Evolutionary conservation across 2,797 vertebrate species (phyloP).

Genomic region (Hippoglossus hippoglossus): DNA sequence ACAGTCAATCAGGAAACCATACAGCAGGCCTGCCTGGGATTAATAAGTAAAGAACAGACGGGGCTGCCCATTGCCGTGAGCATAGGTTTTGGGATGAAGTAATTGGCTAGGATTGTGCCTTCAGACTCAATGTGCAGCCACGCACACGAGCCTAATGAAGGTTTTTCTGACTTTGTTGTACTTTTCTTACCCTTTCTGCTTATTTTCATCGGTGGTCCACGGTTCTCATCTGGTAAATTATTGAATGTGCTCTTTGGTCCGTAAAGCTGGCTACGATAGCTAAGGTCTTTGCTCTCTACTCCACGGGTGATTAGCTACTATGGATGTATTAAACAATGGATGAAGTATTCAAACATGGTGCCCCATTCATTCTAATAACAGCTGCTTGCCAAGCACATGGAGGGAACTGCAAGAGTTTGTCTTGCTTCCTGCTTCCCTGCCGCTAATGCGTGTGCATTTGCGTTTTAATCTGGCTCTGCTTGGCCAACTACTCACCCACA

Average conservation of each 20-base stretch:
- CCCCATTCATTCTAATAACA: slow-evolving; percentile 33
- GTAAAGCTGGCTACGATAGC: slow-evolving; percentile 51
- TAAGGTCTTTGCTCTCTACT: slow-evolving; percentile 49
- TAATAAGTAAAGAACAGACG: slow-evolving; percentile 76
- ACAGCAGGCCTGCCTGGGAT: slow-evolving; percentile 62
- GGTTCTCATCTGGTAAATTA: slow-evolving; percentile 59
- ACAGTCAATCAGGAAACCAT: slow-evolving; percentile 68
- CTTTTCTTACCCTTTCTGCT: slow-evolving; percentile 48
- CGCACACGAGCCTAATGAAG: slow-evolving; percentile 64
- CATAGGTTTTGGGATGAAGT: slow-evolving; percentile 69
- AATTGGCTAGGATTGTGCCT: slow-evolving; percentile 77
- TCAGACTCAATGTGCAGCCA: slow-evolving; percentile 56
- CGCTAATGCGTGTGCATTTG: slow-evolving; percentile 5
- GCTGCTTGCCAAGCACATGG: slow-evolving; percentile 18
- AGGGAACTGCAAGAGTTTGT: background rate
- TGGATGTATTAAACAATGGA: slow-evolving; percentile 54
- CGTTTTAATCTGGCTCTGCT: slow-evolving; percentile 10
- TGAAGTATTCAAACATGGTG: slow-evolving; percentile 42
- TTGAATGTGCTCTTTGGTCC: slow-evolving; percentile 57
- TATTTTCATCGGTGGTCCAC: slow-evolving; percentile 46
- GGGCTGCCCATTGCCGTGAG: slow-evolving; percentile 65
- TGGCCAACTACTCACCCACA: slow-evolving; percentile 1
- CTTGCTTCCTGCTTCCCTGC: background rate
- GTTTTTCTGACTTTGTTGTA: slow-evolving; percentile 64
- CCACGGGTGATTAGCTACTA: slow-evolving; percentile 51